Base-by-base conservation (phyloP, 1,140 invertebrate species). In the Stegodyphus dumicola region DNA sequence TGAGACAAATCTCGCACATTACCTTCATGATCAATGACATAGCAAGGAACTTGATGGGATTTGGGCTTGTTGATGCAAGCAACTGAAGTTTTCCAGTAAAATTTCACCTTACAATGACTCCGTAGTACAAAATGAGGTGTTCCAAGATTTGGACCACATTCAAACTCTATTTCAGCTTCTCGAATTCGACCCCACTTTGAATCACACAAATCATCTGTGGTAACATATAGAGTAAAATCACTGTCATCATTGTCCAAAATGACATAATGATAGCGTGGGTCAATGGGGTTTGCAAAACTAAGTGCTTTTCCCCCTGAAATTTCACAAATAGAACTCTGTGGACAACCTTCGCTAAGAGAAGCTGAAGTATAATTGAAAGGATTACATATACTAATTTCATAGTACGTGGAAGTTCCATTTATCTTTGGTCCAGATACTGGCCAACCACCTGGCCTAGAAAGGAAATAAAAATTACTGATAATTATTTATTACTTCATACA, bases 1-100 rank as follows among this genome's bases (percentile, higher is more conserved):
- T 71, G 81, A 4, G 81, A 84, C 11, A 88, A 53, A 76, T 88
- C 87, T 51, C 77, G 53, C 7, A 64, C 80, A 66, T 84, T 56
- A 7, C 86, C 86, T n/a, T 85, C 60, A 11, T 80, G 52, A 71
- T 88, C 87, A 67, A 77, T 49, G 54, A 83, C 84, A 76, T 88
- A 88, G 52, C 87, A 88, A 64, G 75, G 75, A 49, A 79, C 71
- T 77, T 88, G 85, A 49, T 79, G 83, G 9, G 7, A 17, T 49
- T 77, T 67, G 48, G 71, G 66, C 51, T 69, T 67, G 7, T 53
- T 51, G 60, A 1, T 15, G 56, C 87, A 88, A 7, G 80, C 85
- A 53, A 83, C 79, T 13, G 76, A 86, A 13, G 87, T 88, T 69
- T 54, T 83, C 87, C 87, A 88, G 33, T 75, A 53, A 15, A 88